A percentile compares a stretch with the other conserved stretches of the same genome.
phyloP scores from a whole-genome alignment of 2,797 vertebrate genomes.

The Takifugu ocellatus region DNA sequence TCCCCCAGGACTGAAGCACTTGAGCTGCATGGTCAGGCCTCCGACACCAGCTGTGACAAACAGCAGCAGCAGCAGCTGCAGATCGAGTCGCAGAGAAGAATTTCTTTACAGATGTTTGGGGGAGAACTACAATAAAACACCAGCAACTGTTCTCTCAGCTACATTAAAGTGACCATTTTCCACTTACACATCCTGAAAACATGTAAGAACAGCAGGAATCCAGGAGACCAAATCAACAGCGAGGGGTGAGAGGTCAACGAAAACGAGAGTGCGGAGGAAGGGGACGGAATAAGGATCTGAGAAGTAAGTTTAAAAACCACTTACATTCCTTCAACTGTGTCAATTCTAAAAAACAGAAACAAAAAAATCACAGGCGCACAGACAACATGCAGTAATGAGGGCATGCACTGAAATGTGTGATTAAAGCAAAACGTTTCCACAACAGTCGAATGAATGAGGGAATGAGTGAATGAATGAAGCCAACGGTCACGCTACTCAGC shows the following conservation, averaged over 20 bases:
- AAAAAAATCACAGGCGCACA: constrained; percentile 47
- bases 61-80: constrained; percentile 19
- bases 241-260: constrained; percentile 9
- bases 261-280: constrained; percentile 16
- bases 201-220: neutral
- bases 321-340: constrained; percentile 96
- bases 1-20: too few relatives aligned
- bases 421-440: constrained; percentile 14
- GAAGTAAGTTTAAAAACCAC: constrained; percentile 73
- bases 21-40: too few relatives aligned
- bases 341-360: constrained; percentile 85
- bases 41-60: constrained; percentile 3
- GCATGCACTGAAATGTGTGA: constrained; percentile 66
- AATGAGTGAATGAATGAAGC: constrained; percentile 5
- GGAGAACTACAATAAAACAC: neutral
- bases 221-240: constrained; percentile 12
- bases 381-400: constrained; percentile 85
- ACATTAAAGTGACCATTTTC: too few relatives aligned
- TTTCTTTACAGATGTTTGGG: too few relatives aligned
- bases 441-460: neutral
- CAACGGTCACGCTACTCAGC: constrained; percentile 9
- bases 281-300: constrained; percentile 39
- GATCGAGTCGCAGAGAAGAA: neutral
- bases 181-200: constrained; percentile 12
- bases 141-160: neutral